phyloP scores from a whole-genome alignment of 2,113 vertebrate genomes.

The Urocitellus parryii region DNA sequence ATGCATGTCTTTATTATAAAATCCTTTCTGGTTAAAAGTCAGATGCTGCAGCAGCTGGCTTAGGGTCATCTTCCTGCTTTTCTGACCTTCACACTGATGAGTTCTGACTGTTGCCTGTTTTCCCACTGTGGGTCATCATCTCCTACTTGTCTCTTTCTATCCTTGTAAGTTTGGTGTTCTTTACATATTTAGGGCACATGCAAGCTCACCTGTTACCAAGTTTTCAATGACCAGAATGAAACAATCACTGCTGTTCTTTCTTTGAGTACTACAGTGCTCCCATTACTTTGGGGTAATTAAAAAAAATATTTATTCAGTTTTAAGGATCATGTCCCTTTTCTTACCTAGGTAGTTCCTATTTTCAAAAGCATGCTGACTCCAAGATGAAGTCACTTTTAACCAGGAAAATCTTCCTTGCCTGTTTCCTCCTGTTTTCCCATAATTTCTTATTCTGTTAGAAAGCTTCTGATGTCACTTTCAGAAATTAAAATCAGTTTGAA shows the following conservation, averaged over 20 bases:
- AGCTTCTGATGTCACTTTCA: neutral
- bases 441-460: neutral
- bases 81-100: neutral
- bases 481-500: slow-evolving; percentile 1
- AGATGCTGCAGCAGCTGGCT: fast-evolving
- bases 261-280: neutral
- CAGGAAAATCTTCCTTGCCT: neutral
- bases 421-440: neutral
- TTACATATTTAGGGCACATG: neutral
- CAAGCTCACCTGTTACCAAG: neutral
- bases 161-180: neutral
- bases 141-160: neutral
- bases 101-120: neutral
- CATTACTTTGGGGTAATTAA: neutral
- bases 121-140: neutral
- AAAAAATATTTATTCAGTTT: neutral
- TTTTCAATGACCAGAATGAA: neutral
- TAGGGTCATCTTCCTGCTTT: neutral
- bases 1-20: neutral
- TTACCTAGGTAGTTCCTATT: neutral
- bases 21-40: neutral
- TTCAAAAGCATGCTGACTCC: neutral
- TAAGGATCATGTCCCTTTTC: neutral
- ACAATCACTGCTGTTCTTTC: neutral
- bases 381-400: neutral